Evolutionary conservation across 1,140 invertebrate species (phyloP), one percentile per base, ranked within the genome.

Genomic region (Penaeus indicus): DNA sequence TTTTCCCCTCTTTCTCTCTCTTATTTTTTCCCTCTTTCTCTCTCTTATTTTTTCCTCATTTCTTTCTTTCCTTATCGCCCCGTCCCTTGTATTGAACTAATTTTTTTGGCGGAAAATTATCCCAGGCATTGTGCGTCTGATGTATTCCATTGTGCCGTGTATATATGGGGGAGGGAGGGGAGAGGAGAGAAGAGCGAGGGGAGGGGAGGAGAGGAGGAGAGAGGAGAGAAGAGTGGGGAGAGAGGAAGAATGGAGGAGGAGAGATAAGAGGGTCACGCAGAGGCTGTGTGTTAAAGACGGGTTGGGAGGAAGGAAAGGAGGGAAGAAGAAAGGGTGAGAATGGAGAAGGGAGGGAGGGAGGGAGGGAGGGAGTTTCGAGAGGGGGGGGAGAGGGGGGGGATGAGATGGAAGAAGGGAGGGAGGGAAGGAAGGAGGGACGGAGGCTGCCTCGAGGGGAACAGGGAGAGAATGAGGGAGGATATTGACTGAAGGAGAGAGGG

Each of bases 271-370:
- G 64, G 38, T 21, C 62, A n/a, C 21, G 18, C 54, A 22, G 67
- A 32, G 19, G 82, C 54, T 84, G 32, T 47, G 22, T 83, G 32
- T 42, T 8, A 69, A 62, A 84, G 82, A 69, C 82, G 69, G 64
- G 64, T 69, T 69, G 69, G 22, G n/a, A 25, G 75, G 67, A 25
- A 60, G 21, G 61, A 19, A 19, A 54, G 64, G 47, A 54, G 32
- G 25, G 38, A 69, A 19, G 38, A 22, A 75, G 62, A 60, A n/a
- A 83, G 27, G 62, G 61, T 22, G 22, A 27, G 67, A 13, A 67
- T 69, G 75, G 83, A 75, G 67, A 42, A 38, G 60, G 83, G 67
- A 64, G 72, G 67, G 47, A 85, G 83, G 67, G 75, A 85, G 67
- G 38, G 38, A 42, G 5, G 3, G 38, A 42, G 1, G 38, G 38